Percentiles rank a stretch among this genome's conserved stretches.
Evolutionary conservation across 2,797 vertebrate species (phyloP).

Genomic region (Megalops cyprinoides): DNA sequence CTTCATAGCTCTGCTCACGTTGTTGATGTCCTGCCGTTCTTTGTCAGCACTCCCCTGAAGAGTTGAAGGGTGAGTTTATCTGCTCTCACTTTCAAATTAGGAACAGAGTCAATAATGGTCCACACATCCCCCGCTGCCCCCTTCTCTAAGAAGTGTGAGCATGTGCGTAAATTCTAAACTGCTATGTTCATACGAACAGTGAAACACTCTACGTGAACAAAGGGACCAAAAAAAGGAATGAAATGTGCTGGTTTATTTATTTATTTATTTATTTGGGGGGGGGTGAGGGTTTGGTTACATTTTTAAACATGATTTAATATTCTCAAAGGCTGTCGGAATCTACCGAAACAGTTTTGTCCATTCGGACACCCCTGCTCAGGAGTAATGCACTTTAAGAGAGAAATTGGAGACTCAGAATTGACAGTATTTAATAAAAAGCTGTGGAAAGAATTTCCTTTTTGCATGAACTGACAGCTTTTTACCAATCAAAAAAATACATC

Average conservation of each 20-base stretch:
- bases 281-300: not conserved
- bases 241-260: no score
- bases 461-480: not conserved
- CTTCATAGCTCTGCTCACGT: not conserved
- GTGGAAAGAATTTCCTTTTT: not conserved
- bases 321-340: no score
- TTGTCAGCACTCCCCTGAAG: constrained; percentile 8
- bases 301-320: no score
- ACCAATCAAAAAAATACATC: not conserved
- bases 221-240: no score
- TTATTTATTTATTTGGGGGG: no score
- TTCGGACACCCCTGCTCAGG: not conserved
- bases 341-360: no score
- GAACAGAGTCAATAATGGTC: not conserved
- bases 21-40: not conserved
- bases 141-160: not conserved
- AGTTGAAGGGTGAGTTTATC: not conserved
- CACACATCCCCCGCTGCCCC: not conserved
- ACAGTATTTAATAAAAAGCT: not conserved
- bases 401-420: not conserved
- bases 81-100: constrained; percentile 16
- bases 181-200: no score
- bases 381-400: not conserved
- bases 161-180: no score
- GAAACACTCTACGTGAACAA: not conserved